Conservation (phyloP, 2,113 vertebrate species). For the Ceratotherium simum region DNA sequence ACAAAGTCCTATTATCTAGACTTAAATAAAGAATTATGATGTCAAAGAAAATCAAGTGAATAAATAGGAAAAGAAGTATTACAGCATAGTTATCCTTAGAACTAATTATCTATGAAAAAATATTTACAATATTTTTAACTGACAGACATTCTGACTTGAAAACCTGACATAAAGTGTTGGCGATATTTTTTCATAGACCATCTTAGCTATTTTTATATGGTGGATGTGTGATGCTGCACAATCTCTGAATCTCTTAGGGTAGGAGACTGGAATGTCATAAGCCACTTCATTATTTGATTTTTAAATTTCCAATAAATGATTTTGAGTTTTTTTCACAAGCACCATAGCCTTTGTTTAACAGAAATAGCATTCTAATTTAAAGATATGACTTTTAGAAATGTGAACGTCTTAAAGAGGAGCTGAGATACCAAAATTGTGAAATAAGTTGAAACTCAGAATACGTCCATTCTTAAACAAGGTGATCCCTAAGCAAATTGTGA, state of each 20-base stretch:
- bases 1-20: neutral
- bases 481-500: neutral
- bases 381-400: neutral
- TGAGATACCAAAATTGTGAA: neutral
- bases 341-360: neutral
- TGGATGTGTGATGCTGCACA: neutral
- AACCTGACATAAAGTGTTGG: neutral
- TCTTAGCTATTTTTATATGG: neutral
- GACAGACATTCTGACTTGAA: neutral
- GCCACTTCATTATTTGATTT: neutral
- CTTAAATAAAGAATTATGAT: neutral
- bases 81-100: neutral
- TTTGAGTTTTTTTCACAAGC: neutral
- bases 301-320: neutral
- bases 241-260: neutral
- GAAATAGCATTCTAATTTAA: neutral
- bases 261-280: neutral
- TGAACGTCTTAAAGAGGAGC: neutral
- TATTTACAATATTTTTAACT: neutral
- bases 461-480: neutral
- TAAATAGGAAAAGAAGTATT: neutral
- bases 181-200: neutral
- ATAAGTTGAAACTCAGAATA: neutral
- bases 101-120: neutral
- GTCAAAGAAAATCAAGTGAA: conserved; percentile 1